Evolutionary conservation across 2,797 vertebrate species (phyloP), one percentile per base, ranked within the genome.

Genomic region (Sebastes oblongus): DNA sequence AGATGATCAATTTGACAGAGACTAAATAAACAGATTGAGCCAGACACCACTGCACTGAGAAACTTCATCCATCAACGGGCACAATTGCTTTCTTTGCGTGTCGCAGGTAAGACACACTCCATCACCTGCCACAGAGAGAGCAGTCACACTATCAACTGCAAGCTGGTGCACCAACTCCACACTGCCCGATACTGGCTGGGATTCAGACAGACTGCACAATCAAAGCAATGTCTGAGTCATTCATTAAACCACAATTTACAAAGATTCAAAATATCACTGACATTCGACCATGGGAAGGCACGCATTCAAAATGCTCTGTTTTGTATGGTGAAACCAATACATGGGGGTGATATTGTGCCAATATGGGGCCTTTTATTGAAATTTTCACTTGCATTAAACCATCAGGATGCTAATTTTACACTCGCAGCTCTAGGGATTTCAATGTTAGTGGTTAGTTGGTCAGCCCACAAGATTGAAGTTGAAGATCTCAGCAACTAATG

Each of bases 21-120:
- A 89, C 86, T 88, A 92, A 93, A 94, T 88, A 87, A 93, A 88
- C 83, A 85, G 92, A 94, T 94, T 93, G 91, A 93, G 77, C 78
- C 81, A 84, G 88, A 93, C 84, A 89, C 82, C 54, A 80, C 73
- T 74, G 88, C 88, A 80, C 81, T 27, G 77, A 80, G 81, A 85
- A 87, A 91, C 79, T 84, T 86, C 91, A 94, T 95, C 90, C 90
- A 94, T 94, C 93, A 94, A 52, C 30, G 24, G 61, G 72, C 80
- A 88, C 92, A 92, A 93, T 87, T 91, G 93, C 90, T 92, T 91
- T 92, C 87, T 94, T 85, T 86, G 87, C 75, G 36, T 84, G 85
- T 90, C 32, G 36, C 89, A 86, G 85, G 90, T 91, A 89, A 82
- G 87, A 85, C 88, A 80, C 84, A 91, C 88, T 93, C 89, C 89